Conservation (phyloP, 2,113 vertebrate genomes). For the Aptenodytes patagonicus region DNA sequence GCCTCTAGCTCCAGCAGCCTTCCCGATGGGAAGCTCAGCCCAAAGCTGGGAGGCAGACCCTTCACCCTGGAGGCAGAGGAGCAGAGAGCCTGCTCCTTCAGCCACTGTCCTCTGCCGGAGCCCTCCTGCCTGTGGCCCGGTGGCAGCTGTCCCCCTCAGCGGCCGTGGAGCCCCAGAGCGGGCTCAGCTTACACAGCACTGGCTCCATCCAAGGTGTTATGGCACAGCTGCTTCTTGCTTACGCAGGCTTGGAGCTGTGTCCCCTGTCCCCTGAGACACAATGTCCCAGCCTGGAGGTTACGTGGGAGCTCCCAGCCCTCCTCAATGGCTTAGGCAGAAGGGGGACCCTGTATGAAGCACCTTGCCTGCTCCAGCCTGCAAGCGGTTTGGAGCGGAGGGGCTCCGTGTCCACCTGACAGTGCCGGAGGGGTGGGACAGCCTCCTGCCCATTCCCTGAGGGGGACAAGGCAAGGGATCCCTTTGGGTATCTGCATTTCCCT, state of each 20-base stretch:
- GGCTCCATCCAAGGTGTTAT: slow-evolving; percentile 4
- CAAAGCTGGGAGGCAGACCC: background rate
- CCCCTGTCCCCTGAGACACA: slow-evolving; percentile 8
- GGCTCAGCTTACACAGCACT: slow-evolving; percentile 21
- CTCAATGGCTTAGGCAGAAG: accelerated
- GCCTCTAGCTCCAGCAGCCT: background rate
- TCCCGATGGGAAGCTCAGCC: background rate
- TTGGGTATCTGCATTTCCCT: background rate
- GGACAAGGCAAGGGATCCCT: background rate
- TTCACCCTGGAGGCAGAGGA: background rate
- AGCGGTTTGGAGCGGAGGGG: background rate
- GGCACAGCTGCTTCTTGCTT: slow-evolving; percentile 27
- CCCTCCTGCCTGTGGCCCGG: background rate
- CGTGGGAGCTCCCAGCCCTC: background rate
- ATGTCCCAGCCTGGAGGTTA: slow-evolving; percentile 46
- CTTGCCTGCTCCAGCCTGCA: background rate
- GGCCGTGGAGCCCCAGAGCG: background rate
- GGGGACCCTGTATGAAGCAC: background rate
- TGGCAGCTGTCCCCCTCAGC: background rate
- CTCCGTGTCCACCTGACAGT: background rate
- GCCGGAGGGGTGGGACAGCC: background rate
- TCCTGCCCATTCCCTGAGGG: background rate
- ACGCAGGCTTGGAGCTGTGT: background rate
- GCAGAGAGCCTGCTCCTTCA: background rate
- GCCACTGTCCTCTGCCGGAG: background rate